Conservation (phyloP, 2,113 vertebrate species). For the Lepus americanus region DNA sequence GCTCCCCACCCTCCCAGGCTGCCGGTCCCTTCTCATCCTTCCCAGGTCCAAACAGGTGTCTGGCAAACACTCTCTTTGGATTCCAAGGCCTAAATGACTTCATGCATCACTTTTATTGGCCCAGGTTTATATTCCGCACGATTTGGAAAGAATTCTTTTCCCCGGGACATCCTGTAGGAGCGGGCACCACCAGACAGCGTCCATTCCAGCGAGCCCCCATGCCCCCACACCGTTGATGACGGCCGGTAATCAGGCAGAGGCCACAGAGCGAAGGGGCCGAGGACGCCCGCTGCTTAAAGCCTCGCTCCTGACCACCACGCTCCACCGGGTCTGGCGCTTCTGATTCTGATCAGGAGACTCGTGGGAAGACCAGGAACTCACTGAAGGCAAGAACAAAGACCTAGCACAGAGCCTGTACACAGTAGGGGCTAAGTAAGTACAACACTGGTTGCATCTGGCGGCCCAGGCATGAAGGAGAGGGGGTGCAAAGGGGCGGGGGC, state of each 20-base stretch:
- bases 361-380: slow-evolving; percentile 9
- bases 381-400: slow-evolving; percentile 61
- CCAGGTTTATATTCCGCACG: neutral
- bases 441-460: neutral
- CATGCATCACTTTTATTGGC: neutral
- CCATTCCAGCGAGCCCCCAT: neutral
- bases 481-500: neutral
- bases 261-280: neutral
- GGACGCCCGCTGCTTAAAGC: neutral
- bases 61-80: neutral
- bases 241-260: slow-evolving; percentile 39
- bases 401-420: neutral
- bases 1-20: neutral
- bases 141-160: slow-evolving; percentile 30
- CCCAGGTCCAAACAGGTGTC: slow-evolving; percentile 4
- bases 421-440: neutral
- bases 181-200: neutral
- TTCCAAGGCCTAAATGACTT: slow-evolving; percentile 8
- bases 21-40: neutral
- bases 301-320: neutral
- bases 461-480: neutral
- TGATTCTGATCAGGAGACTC: neutral
- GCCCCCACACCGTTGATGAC: neutral
- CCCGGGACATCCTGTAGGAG: neutral
- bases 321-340: neutral